A percentile compares a stretch with the other conserved stretches of the same genome.
phyloP scores from a whole-genome alignment of 2,888 invertebrate genomes.

The Scaptomyza reducta region DNA sequence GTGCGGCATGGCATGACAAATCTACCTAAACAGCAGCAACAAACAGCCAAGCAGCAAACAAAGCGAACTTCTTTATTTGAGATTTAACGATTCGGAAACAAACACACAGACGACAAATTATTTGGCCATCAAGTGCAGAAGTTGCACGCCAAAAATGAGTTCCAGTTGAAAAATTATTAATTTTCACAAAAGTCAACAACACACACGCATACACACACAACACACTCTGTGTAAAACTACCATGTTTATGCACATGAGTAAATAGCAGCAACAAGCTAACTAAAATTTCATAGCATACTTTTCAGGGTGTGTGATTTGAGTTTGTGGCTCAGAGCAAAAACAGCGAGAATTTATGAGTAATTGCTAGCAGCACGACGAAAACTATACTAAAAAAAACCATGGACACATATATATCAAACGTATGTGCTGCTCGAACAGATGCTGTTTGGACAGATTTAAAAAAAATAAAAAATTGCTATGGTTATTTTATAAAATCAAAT shows the following conservation, averaged over 20 bases:
- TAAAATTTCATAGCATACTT: slow-evolving; percentile 65
- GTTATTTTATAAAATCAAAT: too few species aligned
- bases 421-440: background rate
- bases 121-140: slow-evolving; percentile 78
- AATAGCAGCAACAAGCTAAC: slow-evolving; percentile 36
- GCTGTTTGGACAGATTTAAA: too few species aligned
- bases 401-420: background rate
- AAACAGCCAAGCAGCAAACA: slow-evolving; percentile 12
- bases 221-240: slow-evolving; percentile 29
- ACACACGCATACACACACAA: slow-evolving; percentile 23
- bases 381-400: slow-evolving; percentile 5
- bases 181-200: slow-evolving; percentile 71
- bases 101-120: slow-evolving; percentile 75
- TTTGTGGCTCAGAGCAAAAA: background rate
- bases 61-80: slow-evolving; percentile 58
- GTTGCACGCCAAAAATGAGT: slow-evolving; percentile 31
- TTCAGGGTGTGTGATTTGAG: slow-evolving; percentile 11
- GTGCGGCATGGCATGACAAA: slow-evolving; percentile 68
- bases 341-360: slow-evolving; percentile 52
- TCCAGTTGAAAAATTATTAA: slow-evolving; percentile 70
- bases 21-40: slow-evolving; percentile 52
- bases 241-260: slow-evolving; percentile 68
- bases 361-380: slow-evolving; percentile 14
- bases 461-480: background rate
- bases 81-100: slow-evolving; percentile 78